Evolutionary conservation across 2,113 vertebrate genomes (phyloP).

Genomic region (Leptodactylus fuscus): DNA sequence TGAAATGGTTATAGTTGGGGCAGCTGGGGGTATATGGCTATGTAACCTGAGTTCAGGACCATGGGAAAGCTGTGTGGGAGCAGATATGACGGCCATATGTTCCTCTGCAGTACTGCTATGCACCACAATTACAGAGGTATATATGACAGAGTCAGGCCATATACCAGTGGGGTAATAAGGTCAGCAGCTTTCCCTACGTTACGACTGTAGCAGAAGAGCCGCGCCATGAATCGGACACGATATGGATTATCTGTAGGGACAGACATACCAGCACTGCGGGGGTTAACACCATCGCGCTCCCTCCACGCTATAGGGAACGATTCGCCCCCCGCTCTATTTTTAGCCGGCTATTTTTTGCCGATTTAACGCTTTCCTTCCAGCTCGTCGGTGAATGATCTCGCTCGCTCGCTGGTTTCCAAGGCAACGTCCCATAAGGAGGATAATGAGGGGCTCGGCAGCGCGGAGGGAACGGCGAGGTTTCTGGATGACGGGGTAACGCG

Average conservation of each 20-base stretch:
- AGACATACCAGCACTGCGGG: not conserved
- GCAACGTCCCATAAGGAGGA: constrained; percentile 75
- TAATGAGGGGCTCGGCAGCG: constrained; percentile 72
- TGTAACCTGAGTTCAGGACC: too few relatives aligned
- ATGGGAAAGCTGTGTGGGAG: too few relatives aligned
- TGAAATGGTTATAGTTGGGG: too few relatives aligned
- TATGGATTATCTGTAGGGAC: not conserved
- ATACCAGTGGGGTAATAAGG: too few relatives aligned
- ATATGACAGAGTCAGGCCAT: too few relatives aligned
- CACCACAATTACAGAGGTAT: too few relatives aligned
- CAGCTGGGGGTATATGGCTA: too few relatives aligned
- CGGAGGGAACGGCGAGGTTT: not conserved
- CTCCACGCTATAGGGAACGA: constrained; percentile 61
- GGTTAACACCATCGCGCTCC: constrained; percentile 47
- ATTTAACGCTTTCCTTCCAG: constrained; percentile 19
- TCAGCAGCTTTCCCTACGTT: too few relatives aligned
- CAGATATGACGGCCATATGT: too few relatives aligned
- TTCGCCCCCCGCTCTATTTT: constrained; percentile 67
- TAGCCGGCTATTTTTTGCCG: constrained; percentile 62
- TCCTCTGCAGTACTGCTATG: too few relatives aligned
- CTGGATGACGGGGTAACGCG: not conserved
- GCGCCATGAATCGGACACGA: too few relatives aligned
- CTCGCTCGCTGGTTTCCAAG: constrained; percentile 73
- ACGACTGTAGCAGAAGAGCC: too few relatives aligned
- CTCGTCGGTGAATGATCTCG: constrained; percentile 40